Evolutionary conservation across 2,113 vertebrate species (phyloP).

Genomic region (Gasterosteus nipponicus): DNA sequence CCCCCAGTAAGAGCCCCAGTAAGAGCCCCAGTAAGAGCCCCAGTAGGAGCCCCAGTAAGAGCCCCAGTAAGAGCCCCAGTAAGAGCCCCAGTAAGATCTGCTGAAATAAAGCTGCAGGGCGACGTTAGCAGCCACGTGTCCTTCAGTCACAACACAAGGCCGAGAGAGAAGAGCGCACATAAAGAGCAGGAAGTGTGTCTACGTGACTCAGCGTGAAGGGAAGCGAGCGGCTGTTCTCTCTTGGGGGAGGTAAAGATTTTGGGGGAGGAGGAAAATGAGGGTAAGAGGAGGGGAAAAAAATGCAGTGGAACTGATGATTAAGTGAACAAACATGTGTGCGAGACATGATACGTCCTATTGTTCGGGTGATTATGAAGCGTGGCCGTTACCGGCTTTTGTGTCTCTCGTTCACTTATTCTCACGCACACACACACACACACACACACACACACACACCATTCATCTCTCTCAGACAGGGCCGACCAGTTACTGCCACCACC

Average conservation of each 20-base stretch:
- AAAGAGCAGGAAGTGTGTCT: slow-evolving; percentile 50
- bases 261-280: neutral
- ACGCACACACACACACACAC: slow-evolving; percentile 12
- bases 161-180: neutral
- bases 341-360: slow-evolving; percentile 47
- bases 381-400: neutral
- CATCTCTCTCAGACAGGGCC: slow-evolving; percentile 30
- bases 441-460: neutral
- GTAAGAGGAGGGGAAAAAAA: neutral
- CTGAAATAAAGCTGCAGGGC: neutral
- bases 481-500: slow-evolving; percentile 38
- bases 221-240: slow-evolving; percentile 38
- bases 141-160: slow-evolving; percentile 24
- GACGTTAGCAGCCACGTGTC: slow-evolving; percentile 30
- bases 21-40: too few relatives aligned
- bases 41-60: neutral
- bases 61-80: neutral
- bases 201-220: slow-evolving; percentile 48
- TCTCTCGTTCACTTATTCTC: neutral
- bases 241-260: neutral
- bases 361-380: slow-evolving; percentile 36
- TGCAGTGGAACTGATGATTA: neutral
- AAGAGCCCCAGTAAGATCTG: neutral
- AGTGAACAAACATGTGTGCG: neutral
- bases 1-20: neutral